These are phyloP conservation scores for Sebastes oblongus DNA, from an alignment of 2,797 vertebrate species.

Conservation along the genomic window DNA sequence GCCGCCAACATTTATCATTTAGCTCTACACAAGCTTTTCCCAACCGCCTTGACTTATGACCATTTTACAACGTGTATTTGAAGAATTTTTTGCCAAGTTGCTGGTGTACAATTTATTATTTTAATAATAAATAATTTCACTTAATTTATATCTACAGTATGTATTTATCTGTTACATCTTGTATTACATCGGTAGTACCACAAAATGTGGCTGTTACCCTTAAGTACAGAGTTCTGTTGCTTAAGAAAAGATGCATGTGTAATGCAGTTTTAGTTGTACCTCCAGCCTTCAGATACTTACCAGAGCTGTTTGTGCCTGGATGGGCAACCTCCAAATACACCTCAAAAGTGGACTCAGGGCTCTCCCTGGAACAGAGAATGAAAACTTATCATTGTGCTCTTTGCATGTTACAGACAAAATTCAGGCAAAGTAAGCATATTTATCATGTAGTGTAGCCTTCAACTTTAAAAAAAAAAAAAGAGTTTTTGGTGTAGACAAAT, in stretches of 20 bases:
- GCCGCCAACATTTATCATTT: neutral
- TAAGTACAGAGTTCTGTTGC: neutral
- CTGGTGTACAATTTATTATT: no score
- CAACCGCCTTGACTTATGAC: neutral
- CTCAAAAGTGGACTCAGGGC: constrained; percentile 79
- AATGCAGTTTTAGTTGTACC: neutral
- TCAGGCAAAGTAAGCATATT: neutral
- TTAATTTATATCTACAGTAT: no score
- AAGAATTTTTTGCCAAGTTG: neutral
- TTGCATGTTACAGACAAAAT: neutral
- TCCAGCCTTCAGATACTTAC: constrained; percentile 60
- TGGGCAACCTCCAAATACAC: constrained; percentile 80
- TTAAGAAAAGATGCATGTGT: neutral
- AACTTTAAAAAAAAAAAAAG: neutral
- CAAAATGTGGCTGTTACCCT: no score
- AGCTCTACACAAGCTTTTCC: neutral
- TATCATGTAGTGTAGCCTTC: neutral
- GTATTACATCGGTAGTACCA: no score
- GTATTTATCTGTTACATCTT: no score
- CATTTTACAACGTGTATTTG: neutral
- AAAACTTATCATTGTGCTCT: neutral
- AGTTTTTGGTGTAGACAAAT: no score
- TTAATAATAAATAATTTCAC: no score
- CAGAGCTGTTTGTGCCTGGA: constrained; percentile 69
- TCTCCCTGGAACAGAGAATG: constrained; percentile 76